phyloP scores from a whole-genome alignment of 2,797 vertebrate genomes.

The Glyptemys insculpta region DNA sequence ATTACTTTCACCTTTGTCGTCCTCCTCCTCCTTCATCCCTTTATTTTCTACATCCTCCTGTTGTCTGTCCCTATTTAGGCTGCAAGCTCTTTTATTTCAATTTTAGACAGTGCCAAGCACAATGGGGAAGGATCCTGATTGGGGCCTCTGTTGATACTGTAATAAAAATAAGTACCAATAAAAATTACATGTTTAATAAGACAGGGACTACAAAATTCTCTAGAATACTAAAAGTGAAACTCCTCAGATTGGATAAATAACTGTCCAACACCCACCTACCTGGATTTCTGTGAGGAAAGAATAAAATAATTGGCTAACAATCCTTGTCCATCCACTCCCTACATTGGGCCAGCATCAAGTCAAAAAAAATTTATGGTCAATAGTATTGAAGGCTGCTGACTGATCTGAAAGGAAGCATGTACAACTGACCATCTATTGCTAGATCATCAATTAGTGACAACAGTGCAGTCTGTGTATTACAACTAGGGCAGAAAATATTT shows the following conservation, averaged over 20 bases:
- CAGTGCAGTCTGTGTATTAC: not conserved
- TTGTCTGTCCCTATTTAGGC: not conserved
- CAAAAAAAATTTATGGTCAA: not conserved
- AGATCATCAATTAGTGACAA: not conserved
- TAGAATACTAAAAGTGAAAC: not conserved
- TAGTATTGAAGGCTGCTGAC: not conserved
- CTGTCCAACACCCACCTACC: not conserved
- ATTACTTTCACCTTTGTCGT: not conserved
- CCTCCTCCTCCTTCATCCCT: not conserved
- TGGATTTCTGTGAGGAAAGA: not conserved
- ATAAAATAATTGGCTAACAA: not conserved
- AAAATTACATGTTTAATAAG: not conserved
- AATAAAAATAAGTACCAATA: not conserved
- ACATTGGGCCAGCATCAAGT: not conserved
- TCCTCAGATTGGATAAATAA: not conserved
- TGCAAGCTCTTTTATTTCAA: not conserved
- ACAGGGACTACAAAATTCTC: not conserved
- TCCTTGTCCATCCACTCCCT: not conserved
- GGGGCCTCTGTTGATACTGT: fast-evolving
- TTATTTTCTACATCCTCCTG: not conserved
- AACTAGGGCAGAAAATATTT: not conserved
- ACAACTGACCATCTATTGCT: not conserved
- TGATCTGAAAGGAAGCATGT: not conserved
- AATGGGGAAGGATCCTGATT: not conserved
- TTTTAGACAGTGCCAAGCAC: not conserved